Conservation (phyloP, 2,888 invertebrate species). For the Danaus chrysippus region DNA sequence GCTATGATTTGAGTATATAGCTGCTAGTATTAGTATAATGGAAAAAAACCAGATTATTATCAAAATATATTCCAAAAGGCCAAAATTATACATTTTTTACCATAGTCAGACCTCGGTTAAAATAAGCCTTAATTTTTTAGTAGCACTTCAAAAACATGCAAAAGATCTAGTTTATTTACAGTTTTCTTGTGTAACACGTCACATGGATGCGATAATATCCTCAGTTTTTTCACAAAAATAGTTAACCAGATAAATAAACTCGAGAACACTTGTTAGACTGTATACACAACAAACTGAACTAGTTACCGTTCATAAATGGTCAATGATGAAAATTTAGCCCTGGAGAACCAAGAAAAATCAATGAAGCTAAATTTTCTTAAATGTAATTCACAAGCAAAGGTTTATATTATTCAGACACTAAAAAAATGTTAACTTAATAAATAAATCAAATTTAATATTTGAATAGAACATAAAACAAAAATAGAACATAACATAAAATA, state of each 20-base stretch:
- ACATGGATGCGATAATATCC: conserved; percentile 37
- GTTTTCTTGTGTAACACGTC: conserved; percentile 38
- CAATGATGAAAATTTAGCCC: no score
- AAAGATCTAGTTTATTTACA: conserved; percentile 45
- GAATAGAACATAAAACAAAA: no score
- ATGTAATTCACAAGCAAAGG: no score
- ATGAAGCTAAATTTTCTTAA: no score
- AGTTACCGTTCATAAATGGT: no score
- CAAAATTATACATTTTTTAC: conserved; percentile 9
- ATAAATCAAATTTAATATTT: no score
- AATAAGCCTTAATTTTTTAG: conserved; percentile 11
- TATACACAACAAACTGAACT: conserved; percentile 18
- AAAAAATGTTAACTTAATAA: no score
- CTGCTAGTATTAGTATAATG: not conserved
- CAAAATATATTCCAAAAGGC: conserved; percentile 11
- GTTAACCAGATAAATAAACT: conserved; percentile 40
- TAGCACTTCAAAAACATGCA: conserved; percentile 39
- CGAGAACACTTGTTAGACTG: conserved; percentile 38
- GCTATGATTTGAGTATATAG: not conserved
- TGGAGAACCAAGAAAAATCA: no score
- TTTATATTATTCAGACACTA: no score
- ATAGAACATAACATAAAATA: no score
- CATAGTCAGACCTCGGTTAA: conserved; percentile 10
- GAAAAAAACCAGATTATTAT: not conserved
- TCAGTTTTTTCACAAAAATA: conserved; percentile 38